Evolutionary conservation across 2,113 vertebrate species (phyloP), one percentile per base, ranked within the genome.

Genomic region (Sphaerodactylus townsendi): DNA sequence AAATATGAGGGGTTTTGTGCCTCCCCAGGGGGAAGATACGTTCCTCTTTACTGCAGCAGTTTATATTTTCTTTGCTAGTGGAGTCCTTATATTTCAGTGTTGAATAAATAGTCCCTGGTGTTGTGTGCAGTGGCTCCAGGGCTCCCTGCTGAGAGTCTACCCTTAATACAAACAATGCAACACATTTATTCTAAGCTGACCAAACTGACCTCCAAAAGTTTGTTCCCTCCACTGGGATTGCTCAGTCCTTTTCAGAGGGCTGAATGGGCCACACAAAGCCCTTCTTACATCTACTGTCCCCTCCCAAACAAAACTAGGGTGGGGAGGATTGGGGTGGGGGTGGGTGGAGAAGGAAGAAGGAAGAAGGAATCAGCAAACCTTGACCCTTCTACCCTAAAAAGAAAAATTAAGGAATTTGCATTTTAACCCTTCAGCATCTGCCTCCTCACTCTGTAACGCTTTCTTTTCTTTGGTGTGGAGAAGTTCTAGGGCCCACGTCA

Each of bases 61-160:
- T 88, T 74, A 71, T 88, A 56, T 92, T 95, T 93, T 93, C 90
- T 92, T 94, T 91, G 93, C 86, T 89, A 94, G 91, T 81, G 85
- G 80, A 85, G 81, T 83, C 85, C 92, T 85, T 93, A 95, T 91
- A 86, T 93, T 94, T 84, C 92, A 93, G 95, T 91, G 94, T 93
- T 96, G 96, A 96, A 96, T 95, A 95, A 96, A 96, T 94, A 95
- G 93, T 88, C 87, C 94, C 91, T 73, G 59, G 84, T 84, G 94
- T 80, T 93, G 91, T 89, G 30, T 89, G 88, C 93, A 37, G 93
- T 94, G 96, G 94, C 97, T 97, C 95, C 92, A 95, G 96, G 97
- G 96, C 98, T 95, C 98, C 98, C 98, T 15, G 96, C 98, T 97
- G 98, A 94, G 98, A 97, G 96, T 98, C 95, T 97, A 98, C 96